phyloP scores from a whole-genome alignment of 2,888 invertebrate species.

The Celastrina argiolus region DNA sequence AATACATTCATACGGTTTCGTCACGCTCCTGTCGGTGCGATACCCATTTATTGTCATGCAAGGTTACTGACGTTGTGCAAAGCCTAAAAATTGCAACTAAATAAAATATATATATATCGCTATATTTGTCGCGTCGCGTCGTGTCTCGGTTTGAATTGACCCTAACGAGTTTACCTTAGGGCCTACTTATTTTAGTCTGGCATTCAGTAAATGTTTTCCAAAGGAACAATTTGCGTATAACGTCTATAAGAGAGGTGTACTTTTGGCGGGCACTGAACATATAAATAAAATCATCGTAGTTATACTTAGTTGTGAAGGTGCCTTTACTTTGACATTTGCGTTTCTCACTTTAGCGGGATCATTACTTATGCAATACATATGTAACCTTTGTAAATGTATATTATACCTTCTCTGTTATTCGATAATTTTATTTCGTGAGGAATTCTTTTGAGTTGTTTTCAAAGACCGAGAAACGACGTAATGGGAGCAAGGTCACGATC shows the following conservation, averaged over 20 bases:
- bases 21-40: too few relatives aligned
- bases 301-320: too few relatives aligned
- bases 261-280: neutral
- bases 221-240: neutral
- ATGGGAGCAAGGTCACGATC: neutral
- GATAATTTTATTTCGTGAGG: slow-evolving; percentile 6
- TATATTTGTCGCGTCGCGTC: too few relatives aligned
- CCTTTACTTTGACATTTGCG: too few relatives aligned
- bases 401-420: neutral
- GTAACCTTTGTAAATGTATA: neutral
- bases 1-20: too few relatives aligned
- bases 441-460: slow-evolving; percentile 15
- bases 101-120: too few relatives aligned
- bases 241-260: neutral
- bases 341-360: neutral
- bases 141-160: too few relatives aligned
- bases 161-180: neutral
- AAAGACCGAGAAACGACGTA: slow-evolving; percentile 1
- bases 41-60: too few relatives aligned
- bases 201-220: neutral
- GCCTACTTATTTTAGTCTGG: neutral
- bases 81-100: too few relatives aligned
- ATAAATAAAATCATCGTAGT: too few relatives aligned
- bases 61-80: too few relatives aligned
- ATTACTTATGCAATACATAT: neutral